Base-by-base conservation (phyloP, 2,113 vertebrate genomes). In the Arvicanthis niloticus region DNA sequence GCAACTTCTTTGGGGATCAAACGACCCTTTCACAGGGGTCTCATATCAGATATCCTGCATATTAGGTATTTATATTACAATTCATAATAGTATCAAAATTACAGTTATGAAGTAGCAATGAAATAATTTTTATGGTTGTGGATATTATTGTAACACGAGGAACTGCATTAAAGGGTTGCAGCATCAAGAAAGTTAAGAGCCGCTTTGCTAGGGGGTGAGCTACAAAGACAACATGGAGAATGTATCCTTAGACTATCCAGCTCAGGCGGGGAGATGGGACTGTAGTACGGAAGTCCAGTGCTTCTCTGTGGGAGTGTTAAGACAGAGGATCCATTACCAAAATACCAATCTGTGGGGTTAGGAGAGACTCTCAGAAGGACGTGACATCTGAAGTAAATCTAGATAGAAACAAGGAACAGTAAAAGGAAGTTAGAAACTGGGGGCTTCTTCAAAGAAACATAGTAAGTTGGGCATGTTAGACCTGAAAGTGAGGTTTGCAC, bases 281-380 rank as follows among this genome's bases (percentile, higher is more conserved):
- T 0, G 0, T 19, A 1, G 45, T 17, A 9, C 29, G 37, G 3
- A 11, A 13, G 26, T 31, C 1, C 5, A 53, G 5, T 10, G 34
- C 5, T 93, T 10, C n/a, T 89, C 67, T 88, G 15, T 68, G 62
- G 60, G 8, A 48, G 31, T 17, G 34, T 7, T 8, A 31, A 62
- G 26, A 10, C 75, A 3, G 11, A 0, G 7, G 0, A 12, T 5
- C 17, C 11, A 84, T 88, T 75, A 51, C 15, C 56, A 70, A 13
- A 40, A 15, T n/a, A 19, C 7, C 88, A 58, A 84, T 53, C 24
- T 2, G 53, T 56, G 15, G 3, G 10, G 17, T 68, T 62, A 96
- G 68, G 58, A 12, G 68, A n/a, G 29, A 67, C 72, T 90, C 56
- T 8, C 9, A 26, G 85, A 15, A 90, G n/a, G 15, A 89, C 40